Conservation (phyloP, 2,888 invertebrate genomes). For the Herminia tarsipennalis region DNA sequence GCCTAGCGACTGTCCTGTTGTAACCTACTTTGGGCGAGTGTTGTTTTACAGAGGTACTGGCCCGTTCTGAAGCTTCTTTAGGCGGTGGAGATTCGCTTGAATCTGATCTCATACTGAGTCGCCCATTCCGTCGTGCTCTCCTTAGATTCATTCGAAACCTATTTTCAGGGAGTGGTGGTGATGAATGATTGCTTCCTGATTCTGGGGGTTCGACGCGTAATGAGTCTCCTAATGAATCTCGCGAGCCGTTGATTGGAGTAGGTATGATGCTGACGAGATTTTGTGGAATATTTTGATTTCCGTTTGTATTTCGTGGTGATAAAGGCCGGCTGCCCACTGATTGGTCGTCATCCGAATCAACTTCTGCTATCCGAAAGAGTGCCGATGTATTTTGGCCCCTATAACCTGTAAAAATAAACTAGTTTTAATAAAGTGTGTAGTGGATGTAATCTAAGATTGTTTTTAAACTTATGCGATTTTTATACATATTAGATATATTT, state of each 20-base stretch:
- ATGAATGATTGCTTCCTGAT: slow-evolving; percentile 54
- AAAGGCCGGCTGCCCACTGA: slow-evolving; percentile 72
- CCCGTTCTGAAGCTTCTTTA: slow-evolving; percentile 55
- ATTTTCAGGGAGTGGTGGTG: slow-evolving; percentile 55
- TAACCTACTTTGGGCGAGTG: slow-evolving; percentile 58
- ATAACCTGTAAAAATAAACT: slow-evolving; percentile 60
- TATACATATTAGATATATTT: too few relatives aligned
- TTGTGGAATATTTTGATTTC: slow-evolving; percentile 56
- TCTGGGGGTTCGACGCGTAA: slow-evolving; percentile 62
- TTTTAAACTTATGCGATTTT: too few relatives aligned
- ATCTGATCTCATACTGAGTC: slow-evolving; percentile 64
- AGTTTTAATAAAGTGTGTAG: not conserved
- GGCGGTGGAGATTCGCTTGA: slow-evolving; percentile 76
- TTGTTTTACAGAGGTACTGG: slow-evolving; percentile 55
- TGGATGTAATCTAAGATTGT: not conserved
- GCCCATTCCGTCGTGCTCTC: slow-evolving; percentile 62
- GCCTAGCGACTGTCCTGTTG: slow-evolving; percentile 70
- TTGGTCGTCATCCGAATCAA: slow-evolving; percentile 88
- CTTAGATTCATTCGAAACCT: slow-evolving; percentile 57
- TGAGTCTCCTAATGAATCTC: slow-evolving; percentile 73
- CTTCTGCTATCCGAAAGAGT: slow-evolving; percentile 82
- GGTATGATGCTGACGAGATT: slow-evolving; percentile 85
- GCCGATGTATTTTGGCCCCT: slow-evolving; percentile 75
- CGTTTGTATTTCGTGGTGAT: slow-evolving; percentile 65
- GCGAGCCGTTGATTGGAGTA: slow-evolving; percentile 86